A percentile compares a stretch with the other conserved stretches of the same genome.
Conservation (phyloP, 2,113 vertebrate species). For the Podarcis muralis region DNA sequence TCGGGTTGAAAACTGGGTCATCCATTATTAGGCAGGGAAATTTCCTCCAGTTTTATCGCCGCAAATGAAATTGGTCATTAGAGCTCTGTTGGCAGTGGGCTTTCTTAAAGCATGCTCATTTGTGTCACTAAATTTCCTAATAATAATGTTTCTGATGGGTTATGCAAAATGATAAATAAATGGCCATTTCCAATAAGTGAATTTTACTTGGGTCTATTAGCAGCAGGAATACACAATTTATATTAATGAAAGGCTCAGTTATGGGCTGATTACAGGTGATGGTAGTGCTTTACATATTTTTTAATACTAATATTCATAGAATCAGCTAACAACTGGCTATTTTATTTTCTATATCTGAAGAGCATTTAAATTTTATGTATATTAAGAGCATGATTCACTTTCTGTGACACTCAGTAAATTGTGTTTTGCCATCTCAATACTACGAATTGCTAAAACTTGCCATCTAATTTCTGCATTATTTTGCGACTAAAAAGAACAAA, state of each 20-base stretch:
- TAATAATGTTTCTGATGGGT: not conserved
- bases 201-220: not conserved
- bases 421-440: not conserved
- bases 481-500: not conserved
- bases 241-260: not conserved
- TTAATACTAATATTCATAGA: slow-evolving; percentile 14
- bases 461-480: not conserved
- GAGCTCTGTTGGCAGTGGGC: not conserved
- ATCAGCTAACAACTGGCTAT: not conserved
- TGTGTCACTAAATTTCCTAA: slow-evolving; percentile 22
- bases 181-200: slow-evolving; percentile 1
- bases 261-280: slow-evolving; percentile 17
- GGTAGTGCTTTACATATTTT: not conserved
- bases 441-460: not conserved
- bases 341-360: not conserved
- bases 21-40: not conserved
- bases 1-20: slow-evolving; percentile 4
- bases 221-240: not conserved
- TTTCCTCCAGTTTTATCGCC: not conserved
- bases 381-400: not conserved
- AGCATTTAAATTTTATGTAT: not conserved
- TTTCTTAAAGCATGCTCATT: slow-evolving; percentile 16
- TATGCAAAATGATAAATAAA: slow-evolving; percentile 21
- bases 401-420: not conserved
- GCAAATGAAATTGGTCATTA: slow-evolving; percentile 18